Evolutionary conservation across 2,888 invertebrate species (phyloP).

Genomic region (Drosophila rubida): DNA sequence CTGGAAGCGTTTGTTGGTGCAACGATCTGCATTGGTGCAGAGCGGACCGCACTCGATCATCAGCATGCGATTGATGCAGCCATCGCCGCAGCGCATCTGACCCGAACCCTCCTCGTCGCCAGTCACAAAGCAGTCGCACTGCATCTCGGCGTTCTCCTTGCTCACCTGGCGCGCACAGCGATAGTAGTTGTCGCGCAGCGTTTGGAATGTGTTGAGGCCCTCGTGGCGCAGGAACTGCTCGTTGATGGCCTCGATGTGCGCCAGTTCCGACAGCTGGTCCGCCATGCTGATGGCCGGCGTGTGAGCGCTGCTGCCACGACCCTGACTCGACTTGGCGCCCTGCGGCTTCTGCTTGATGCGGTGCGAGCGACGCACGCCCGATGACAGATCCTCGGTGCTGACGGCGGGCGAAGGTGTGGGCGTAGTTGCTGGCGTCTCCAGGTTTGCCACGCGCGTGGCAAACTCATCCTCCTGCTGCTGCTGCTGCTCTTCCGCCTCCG

Average conservation of each 20-base stretch:
- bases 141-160: constrained; percentile 96
- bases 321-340: constrained; percentile 67
- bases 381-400: constrained; percentile 41
- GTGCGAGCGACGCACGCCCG: constrained; percentile 89
- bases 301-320: constrained; percentile 87
- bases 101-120: constrained; percentile 94
- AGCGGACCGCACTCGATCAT: constrained; percentile 99
- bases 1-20: constrained; percentile 98
- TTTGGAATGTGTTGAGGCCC: constrained; percentile 90
- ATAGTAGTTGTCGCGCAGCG: constrained; percentile 94
- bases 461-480: constrained; percentile 53
- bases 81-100: constrained; percentile 96
- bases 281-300: constrained; percentile 77
- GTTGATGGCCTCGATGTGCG: constrained; percentile 82
- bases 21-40: constrained; percentile 95
- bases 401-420: constrained; percentile 58
- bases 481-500: constrained; percentile 46
- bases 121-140: constrained; percentile 96
- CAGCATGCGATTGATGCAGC: constrained; percentile 97
- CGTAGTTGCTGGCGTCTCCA: constrained; percentile 77
- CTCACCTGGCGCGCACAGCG: constrained; percentile 93
- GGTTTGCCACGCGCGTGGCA: constrained; percentile 46
- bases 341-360: constrained; percentile 91
- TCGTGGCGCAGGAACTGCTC: constrained; percentile 83
- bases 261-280: constrained; percentile 80